Evolutionary conservation across 1,140 invertebrate species (phyloP).

Genomic region (Phortica variegata): DNA sequence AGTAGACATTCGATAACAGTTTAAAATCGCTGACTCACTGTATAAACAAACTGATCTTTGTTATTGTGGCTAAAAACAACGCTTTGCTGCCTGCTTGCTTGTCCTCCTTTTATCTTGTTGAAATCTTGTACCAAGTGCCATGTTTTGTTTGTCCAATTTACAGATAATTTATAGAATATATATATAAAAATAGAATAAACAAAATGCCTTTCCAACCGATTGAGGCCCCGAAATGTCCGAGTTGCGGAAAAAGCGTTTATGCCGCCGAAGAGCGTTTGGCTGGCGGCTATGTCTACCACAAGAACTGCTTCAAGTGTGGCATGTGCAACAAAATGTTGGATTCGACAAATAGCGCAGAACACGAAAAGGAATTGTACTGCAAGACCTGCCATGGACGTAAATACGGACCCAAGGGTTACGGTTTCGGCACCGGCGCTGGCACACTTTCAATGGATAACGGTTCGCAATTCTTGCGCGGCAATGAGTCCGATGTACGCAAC

Average conservation of each 20-base stretch:
- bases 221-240: constrained; percentile 96
- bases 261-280: constrained; percentile 97
- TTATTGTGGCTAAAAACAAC: too few species aligned
- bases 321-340: constrained; percentile 96
- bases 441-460: constrained; percentile 95
- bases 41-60: too few species aligned
- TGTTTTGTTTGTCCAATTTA: too few species aligned
- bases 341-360: constrained; percentile 95
- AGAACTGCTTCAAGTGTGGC: constrained; percentile 98
- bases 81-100: too few species aligned
- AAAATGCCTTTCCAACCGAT: constrained; percentile 96
- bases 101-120: too few species aligned
- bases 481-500: constrained; percentile 32
- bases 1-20: too few species aligned
- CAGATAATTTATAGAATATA: not conserved
- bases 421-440: constrained; percentile 96
- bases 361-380: constrained; percentile 95
- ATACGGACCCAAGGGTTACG: constrained; percentile 96
- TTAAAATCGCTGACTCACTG: too few species aligned
- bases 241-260: constrained; percentile 97
- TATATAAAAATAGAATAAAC: constrained; percentile 8
- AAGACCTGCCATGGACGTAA: constrained; percentile 96
- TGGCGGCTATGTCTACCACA: constrained; percentile 97
- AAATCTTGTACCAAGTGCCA: too few species aligned
- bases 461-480: constrained; percentile 69